Base-by-base conservation (phyloP, 2,797 vertebrate genomes). In the Esox lucius region DNA sequence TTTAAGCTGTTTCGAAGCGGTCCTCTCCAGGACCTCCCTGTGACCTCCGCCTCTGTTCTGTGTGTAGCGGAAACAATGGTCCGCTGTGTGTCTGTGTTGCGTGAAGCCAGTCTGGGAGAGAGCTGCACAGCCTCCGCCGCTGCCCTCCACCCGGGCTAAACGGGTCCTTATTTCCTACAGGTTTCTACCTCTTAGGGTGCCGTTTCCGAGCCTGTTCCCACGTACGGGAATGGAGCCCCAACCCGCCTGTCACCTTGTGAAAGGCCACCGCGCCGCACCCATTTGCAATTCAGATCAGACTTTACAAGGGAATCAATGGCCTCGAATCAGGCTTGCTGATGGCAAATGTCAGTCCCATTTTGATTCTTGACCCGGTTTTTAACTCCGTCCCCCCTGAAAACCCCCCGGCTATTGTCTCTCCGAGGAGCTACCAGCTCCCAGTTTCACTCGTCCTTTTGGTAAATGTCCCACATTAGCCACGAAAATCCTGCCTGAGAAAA, bases 291-390 rank as follows among this genome's bases (percentile, higher is more conserved):
- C 89, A 59, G 53, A 59, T 82, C 77, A 74, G 80, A 77, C 31
- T 71, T 87, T 85, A 81, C 84, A 85, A 85, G 88, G 26, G 64
- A 66, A 22, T 91, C 85, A 89, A 88, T 88, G 78, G 84, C 75
- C 76, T 79, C 75, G 86, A 86, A 90, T 85, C 82, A 74, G 78
- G 79, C 76, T 84, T 35, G 70, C 83, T 85, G 85, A 90, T 89
- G 87, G 91, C 89, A 91, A 93, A 92, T 91, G 91, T 91, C 91
- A 91, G 87, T 90, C 87, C 77, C 88, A 90, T 91, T 92, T 90
- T 91, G 90, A 91, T 92, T 92, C 87, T 88, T 92, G 89, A 91
- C 90, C 90, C 78, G 81, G 15, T 76, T 70, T 39, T 39, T 71
- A 81, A 79, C 70, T 56, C 24, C 0, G 70, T 42, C 19, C 70